phyloP scores from a whole-genome alignment of 2,113 vertebrate genomes.

The Aptenodytes forsteri region DNA sequence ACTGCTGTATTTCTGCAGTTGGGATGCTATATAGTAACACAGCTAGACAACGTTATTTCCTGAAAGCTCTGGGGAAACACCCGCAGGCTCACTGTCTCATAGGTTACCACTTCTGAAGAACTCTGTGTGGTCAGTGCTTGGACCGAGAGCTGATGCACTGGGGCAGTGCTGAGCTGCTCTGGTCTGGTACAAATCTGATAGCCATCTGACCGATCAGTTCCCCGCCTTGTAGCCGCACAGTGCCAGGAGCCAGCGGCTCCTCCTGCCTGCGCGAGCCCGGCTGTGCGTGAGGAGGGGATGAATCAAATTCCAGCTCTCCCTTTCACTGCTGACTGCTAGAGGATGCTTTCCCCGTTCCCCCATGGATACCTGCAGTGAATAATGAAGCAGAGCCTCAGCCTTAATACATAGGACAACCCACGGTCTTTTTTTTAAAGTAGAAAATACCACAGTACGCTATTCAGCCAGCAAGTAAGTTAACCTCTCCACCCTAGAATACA shows the following conservation, averaged over 20 bases:
- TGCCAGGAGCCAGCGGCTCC: not conserved
- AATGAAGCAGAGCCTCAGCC: not conserved
- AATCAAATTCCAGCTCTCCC: not conserved
- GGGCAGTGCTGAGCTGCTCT: not conserved
- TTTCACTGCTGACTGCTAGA: not conserved
- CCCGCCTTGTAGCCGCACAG: rapidly evolving
- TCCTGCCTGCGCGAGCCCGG: rapidly evolving
- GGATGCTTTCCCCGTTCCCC: not conserved
- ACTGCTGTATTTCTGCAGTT: not conserved
- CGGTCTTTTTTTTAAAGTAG: rapidly evolving
- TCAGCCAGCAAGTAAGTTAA: not conserved
- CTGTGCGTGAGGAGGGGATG: not conserved
- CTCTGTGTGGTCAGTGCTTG: not conserved
- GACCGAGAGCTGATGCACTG: not conserved
- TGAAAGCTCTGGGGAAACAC: not conserved
- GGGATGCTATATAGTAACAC: not conserved
- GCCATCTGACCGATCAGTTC: not conserved
- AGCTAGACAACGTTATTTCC: not conserved
- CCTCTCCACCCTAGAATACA: rapidly evolving
- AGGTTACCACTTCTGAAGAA: not conserved
- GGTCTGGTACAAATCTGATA: not conserved
- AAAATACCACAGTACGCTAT: rapidly evolving
- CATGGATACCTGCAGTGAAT: not conserved
- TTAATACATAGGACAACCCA: not conserved
- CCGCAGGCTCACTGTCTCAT: rapidly evolving